Evolutionary conservation across 2,113 vertebrate genomes (phyloP), one percentile per base, ranked within the genome.

Genomic region (Hemiprocne comata): DNA sequence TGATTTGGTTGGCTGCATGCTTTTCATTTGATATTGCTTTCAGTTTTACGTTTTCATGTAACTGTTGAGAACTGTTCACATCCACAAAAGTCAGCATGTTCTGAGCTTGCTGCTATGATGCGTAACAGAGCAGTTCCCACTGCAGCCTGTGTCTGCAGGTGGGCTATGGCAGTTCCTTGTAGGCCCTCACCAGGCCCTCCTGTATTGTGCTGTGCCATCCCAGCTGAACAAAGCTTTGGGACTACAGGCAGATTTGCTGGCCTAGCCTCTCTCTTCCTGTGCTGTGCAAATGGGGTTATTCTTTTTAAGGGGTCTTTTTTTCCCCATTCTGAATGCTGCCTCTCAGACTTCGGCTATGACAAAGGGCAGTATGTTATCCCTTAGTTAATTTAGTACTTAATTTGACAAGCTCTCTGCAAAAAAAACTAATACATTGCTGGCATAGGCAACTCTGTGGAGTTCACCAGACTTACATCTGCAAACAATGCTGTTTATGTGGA

Each of bases 1-100:
- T 66, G 87, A 72, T 81, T 34, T 86, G 87, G 70, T 69, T 88
- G 82, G 57, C 86, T 96, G 97, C 97, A 97, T 96, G 97, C 81
- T 94, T 91, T 64, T 33, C 57, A 14, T 83, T 48, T 58, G 80
- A 64, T 92, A 20, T 15, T 82, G 95, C 93, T 95, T 93, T 80
- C 81, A 38, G 10, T 82, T 85, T 79, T 76, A 50, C 51, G 25
- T 91, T 90, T 90, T 50, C 60, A 13, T 72, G 69, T 74, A 91
- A 55, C 83, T 62, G 69, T 84, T 83, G 71, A 86, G 66, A 48
- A 54, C 15, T 80, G 36, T 78, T 93, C 91, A 93, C 89, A 72
- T 20, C 40, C 19, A 21, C 84, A 29, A 51, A 54, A 85, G 73
- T 81, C 21, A 95, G 90, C 96, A 96, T 93, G 95, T 58, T 85